Percentiles rank a stretch among this genome's conserved stretches.
These are phyloP conservation scores for Chelonus insularis DNA, from an alignment of 1,140 invertebrate genomes.

Conservation along the genomic window DNA sequence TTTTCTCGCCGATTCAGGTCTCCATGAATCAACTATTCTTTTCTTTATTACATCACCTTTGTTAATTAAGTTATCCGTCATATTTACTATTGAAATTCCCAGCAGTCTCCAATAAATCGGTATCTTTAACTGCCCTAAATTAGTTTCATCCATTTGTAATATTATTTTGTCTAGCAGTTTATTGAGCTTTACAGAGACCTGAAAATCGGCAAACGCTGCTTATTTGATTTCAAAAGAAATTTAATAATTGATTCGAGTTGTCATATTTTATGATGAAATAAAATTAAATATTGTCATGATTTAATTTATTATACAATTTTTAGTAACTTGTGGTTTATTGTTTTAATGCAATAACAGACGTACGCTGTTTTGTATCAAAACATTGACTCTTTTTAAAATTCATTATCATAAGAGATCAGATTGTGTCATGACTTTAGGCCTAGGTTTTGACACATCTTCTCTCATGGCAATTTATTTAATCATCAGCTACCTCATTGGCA, in stretches of 20 bases:
- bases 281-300: background rate
- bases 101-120: no score
- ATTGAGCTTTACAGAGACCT: constrained; percentile 16
- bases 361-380: constrained; percentile 43
- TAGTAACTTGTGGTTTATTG: no score
- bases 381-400: constrained; percentile 18
- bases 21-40: background rate
- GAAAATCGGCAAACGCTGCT: constrained; percentile 14
- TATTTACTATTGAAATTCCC: background rate
- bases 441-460: constrained; percentile 50
- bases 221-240: constrained; percentile 19
- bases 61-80: background rate
- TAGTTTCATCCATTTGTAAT: no score
- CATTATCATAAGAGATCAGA: constrained; percentile 39
- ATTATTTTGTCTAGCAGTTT: no score
- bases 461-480: constrained; percentile 39
- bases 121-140: no score
- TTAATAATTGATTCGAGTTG: background rate
- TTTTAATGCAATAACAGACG: constrained; percentile 42
- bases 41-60: background rate
- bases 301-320: no score
- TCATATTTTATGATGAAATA: background rate
- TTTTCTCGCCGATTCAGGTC: background rate
- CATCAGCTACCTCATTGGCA: no score
- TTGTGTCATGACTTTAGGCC: constrained; percentile 56